Base-by-base conservation (phyloP, 2,888 invertebrate genomes). In the Trissolcus brochymenae region DNA sequence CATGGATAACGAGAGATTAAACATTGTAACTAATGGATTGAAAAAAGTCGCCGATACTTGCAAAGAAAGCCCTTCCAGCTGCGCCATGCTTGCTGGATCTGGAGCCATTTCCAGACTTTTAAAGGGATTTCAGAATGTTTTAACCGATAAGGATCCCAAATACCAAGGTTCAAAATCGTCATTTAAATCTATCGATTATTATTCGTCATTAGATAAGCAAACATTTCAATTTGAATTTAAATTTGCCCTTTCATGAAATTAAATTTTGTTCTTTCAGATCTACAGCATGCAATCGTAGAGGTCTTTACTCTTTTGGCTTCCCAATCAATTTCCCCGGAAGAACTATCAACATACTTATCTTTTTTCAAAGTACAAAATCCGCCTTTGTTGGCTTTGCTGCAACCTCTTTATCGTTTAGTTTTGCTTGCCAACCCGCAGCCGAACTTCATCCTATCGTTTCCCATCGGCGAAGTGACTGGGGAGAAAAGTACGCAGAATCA, bases 231-330 rank as follows among this genome's bases (percentile, higher is more conserved):
- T 21, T 4, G 21, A 21, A 21, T n/a, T n/a, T n/a, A n/a, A n/a
- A n/a, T n/a, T n/a, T n/a, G n/a, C n/a, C n/a, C n/a, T n/a, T n/a
- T n/a, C n/a, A n/a, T n/a, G n/a, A n/a, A n/a, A n/a, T n/a, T n/a
- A n/a, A n/a, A n/a, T n/a, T n/a, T n/a, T n/a, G 29, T 29, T 29
- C n/a, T n/a, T 62, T 43, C 86, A 93, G 94, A 94, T 73, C 88
- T 94, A 14, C 94, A 94, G 80, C 91, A 91, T 81, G 92, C 93
- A 56, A 90, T 93, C 61, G 87, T 94, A 50, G 93, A 94, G 85
- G 90, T 94, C 57, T 90, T 94, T 49, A 90, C 90, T 1, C 81
- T 91, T 66, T 84, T 93, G 79, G 92, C 91, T 0, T 90, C 90
- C 9, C 91, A 91, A 80, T 90, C 91, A 73, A 90, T 93, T 68